Conservation (phyloP, 1,140 invertebrate species). For the Drosophila ficusphila region DNA sequence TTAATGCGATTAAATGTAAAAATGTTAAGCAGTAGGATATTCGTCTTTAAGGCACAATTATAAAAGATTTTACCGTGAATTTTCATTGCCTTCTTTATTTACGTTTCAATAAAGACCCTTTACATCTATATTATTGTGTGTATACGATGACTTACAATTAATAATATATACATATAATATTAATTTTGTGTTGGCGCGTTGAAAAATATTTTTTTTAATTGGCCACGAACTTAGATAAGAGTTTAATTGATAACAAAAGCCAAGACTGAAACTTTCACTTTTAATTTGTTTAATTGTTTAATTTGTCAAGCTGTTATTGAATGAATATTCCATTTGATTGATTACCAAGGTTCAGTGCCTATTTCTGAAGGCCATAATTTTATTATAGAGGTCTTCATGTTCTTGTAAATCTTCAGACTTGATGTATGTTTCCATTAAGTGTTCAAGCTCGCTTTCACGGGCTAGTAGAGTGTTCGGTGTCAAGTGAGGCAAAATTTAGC, state of each 20-base stretch:
- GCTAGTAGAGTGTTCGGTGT: background rate
- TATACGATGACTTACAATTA: background rate
- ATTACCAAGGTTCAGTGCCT: background rate
- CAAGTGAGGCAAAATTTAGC: conserved; percentile 8
- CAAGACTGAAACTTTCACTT: background rate
- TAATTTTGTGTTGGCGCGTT: background rate
- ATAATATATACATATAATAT: too few relatives aligned
- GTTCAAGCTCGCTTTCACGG: conserved; percentile 4
- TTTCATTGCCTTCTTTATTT: background rate
- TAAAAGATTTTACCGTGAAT: background rate
- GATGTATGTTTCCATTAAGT: background rate
- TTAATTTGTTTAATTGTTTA: too few relatives aligned
- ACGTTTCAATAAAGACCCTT: background rate
- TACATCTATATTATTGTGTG: background rate
- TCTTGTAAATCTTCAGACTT: background rate
- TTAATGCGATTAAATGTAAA: background rate
- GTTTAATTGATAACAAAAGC: background rate
- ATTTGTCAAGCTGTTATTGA: too few relatives aligned
- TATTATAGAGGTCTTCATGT: background rate
- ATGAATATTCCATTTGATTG: background rate
- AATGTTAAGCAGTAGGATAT: background rate
- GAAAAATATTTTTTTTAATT: background rate
- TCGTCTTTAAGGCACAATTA: background rate
- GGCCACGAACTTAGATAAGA: conserved; percentile 11
- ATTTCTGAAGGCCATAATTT: background rate